These are phyloP conservation scores for Meles meles DNA, from an alignment of 2,113 vertebrate species.

Conservation along the genomic window DNA sequence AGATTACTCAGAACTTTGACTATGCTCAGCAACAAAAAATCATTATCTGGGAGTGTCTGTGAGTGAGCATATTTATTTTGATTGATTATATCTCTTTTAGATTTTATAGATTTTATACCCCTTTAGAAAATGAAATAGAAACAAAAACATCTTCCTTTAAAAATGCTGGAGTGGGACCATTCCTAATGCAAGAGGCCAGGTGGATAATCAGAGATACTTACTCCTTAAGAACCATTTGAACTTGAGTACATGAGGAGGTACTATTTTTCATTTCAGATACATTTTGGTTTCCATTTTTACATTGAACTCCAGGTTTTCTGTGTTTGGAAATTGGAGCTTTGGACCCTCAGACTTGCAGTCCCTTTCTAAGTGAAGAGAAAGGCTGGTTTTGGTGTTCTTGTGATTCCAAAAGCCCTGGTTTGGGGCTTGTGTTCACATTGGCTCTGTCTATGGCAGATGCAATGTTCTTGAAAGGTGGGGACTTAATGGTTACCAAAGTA, in stretches of 20 bases:
- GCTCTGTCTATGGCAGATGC: conserved; percentile 46
- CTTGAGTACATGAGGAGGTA: background rate
- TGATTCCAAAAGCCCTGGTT: conserved; percentile 29
- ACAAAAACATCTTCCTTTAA: background rate
- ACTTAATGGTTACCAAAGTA: conserved; percentile 68
- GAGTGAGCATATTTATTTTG: conserved; percentile 13
- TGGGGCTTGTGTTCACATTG: conserved; percentile 8
- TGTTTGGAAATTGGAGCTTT: background rate
- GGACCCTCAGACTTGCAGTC: background rate
- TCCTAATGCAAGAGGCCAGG: background rate
- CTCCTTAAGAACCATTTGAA: background rate
- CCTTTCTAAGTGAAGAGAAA: background rate
- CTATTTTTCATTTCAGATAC: background rate
- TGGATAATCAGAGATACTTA: background rate
- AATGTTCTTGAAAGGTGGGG: conserved; percentile 37
- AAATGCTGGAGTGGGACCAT: background rate
- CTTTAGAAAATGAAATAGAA: conserved; percentile 15
- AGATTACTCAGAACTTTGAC: conserved; percentile 44
- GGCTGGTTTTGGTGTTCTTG: conserved; percentile 38
- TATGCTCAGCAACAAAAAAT: conserved; percentile 20
- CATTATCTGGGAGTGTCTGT: background rate
- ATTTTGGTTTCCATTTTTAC: conserved; percentile 43
- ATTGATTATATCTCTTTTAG: background rate
- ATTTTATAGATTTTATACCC: conserved; percentile 29
- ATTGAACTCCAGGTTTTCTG: conserved; percentile 30